Evolutionary conservation across 1,140 invertebrate genomes (phyloP), one percentile per base, ranked within the genome.

Genomic region (Hylaeus volcanicus): DNA sequence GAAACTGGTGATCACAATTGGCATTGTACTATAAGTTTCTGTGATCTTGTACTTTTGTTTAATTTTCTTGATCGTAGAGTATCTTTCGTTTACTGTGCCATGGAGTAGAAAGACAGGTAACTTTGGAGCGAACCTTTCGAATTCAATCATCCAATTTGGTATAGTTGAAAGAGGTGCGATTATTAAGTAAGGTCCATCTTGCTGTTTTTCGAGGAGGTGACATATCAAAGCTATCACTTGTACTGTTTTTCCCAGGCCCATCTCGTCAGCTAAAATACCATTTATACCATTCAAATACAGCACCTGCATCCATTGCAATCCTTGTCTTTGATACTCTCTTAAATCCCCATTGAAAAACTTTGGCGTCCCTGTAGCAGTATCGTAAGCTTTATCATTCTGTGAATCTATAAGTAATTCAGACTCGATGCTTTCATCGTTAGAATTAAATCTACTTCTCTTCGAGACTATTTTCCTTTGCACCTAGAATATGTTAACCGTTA

Each of bases 191-290:
- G 95, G 96, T 1, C 96, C 96, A 3, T 64, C 41, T 6, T 95
- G 91, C 12, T 91, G 90, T 85, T 90, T 91, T 61, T 94, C 93
- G 37, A 95, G 90, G 26, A 96, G 88, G 87, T 96, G 92, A 74
- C 93, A 90, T 9, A 95, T 76, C 11, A 96, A 92, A 1, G 95
- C 94, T 78, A 97, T 96, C 2, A 95, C 93, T 92, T 97, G 96
- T 71, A 96, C 92, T 5, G 96, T 97, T 91, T 97, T 97, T 37
- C 96, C 96, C 3, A 97, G 90, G 78, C 96, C 96, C 96, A 97
- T 97, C 94, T 97, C 96, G 93, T 97, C 97, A 6, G 96, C 96
- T 41, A 97, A 91, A 86, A 97, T 97, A 9, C 96, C 96, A 93
- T 97, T 97, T 3, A 97, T 84, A 26, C 95, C 94, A 89, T 96